Evolutionary conservation across 2,888 invertebrate species (phyloP).

Genomic region (Ormyrus thymus): DNA sequence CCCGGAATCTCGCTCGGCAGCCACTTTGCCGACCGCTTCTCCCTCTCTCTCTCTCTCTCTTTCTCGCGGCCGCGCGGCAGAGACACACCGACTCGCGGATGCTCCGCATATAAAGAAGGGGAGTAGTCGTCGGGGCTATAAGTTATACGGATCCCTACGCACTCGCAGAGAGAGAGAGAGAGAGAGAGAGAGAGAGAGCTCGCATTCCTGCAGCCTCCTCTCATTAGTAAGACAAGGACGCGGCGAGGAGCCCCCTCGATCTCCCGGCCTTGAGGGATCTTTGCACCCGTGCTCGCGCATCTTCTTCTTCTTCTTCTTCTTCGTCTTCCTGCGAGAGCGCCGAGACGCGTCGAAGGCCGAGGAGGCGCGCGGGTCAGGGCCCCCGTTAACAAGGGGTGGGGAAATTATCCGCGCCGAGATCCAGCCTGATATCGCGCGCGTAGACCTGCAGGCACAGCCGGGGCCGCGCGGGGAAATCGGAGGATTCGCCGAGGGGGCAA

Average conservation of each 20-base stretch:
- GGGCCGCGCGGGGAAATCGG: too few species aligned
- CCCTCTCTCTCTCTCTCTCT: conserved; percentile 11
- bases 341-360: conserved; percentile 67
- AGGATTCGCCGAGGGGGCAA: too few species aligned
- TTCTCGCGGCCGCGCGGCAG: not conserved
- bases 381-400: conserved; percentile 52
- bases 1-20: too few species aligned
- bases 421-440: too few species aligned
- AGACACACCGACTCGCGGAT: not conserved
- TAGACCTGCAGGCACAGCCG: too few species aligned
- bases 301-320: conserved; percentile 56
- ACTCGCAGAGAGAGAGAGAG: not conserved
- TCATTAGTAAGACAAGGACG: conserved; percentile 72
- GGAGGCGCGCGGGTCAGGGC: conserved; percentile 66
- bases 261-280: conserved; percentile 71
- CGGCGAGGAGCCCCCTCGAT: conserved; percentile 30
- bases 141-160: not conserved
- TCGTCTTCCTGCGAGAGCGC: conserved; percentile 26
- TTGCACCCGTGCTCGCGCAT: conserved; percentile 70
- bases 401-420: too few species aligned
- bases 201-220: conserved; percentile 21
- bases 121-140: not conserved
- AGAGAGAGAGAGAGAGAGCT: not conserved
- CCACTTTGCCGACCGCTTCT: conserved; percentile 1
- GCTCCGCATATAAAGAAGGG: not conserved